Evolutionary conservation across 2,888 invertebrate genomes (phyloP), one percentile per base, ranked within the genome.

Genomic region (Drepanosiphum platanoidis): DNA sequence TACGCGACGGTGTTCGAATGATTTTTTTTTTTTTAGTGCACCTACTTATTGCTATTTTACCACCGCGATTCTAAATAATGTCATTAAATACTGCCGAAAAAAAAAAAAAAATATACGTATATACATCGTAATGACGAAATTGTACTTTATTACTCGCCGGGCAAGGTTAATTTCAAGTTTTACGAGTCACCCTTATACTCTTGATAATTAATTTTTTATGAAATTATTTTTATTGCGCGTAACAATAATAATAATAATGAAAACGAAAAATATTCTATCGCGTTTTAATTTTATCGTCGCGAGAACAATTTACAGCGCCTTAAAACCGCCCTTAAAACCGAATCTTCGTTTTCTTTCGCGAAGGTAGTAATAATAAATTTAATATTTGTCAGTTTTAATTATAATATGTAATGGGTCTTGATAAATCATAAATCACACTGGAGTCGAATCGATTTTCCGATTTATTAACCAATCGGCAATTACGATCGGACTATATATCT

Each of bases 1-100:
- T 7, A 34, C 46, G 68, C 15, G n/a, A 46, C 11, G 8, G 34
- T 4, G 4, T 79, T 8, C 8, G 32, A 66, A 32, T 32, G 32
- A 34, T 34, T 79, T n/a, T 79, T 79, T 52, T 34, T 79, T n/a
- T 79, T 79, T 52, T n/a, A 22, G 15, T 18, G 32, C 68, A 46
- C 46, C 68, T 27, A 68, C 46, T 79, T 27, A 68, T 79, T 79
- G 15, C 15, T 8, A 70, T 52, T 70, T 70, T 70, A 22, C 27
- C 36, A 36, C 52, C 36, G 18, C 15, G 36, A 80, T 36, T 11
- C 34, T 36, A 70, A 80, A 36, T 80, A 36, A 70, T 70, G 27
- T 52, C 18, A 36, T 70, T 80, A 46, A 58, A 80, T 27, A 70
- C 27, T 27, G 27, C 1, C 32, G n/a, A 36, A 80, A 52, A 70